A percentile compares a stretch with the other conserved stretches of the same genome.
Conservation (phyloP, 2,888 invertebrate genomes). For the Philaethria dido region DNA sequence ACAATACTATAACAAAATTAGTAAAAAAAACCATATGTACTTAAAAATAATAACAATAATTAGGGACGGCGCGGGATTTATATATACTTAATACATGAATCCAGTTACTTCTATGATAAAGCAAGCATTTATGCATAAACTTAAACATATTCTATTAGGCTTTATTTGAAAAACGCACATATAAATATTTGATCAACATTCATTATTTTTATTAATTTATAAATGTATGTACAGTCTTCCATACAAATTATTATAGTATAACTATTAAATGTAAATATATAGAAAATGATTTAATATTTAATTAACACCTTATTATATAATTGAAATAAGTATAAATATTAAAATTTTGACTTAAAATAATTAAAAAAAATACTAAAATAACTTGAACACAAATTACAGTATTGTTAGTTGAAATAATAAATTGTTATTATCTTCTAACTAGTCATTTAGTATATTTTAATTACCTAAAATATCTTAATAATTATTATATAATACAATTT, state of each 20-base stretch:
- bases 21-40: not conserved
- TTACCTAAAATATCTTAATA: not conserved
- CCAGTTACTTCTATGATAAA: not conserved
- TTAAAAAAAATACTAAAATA: not conserved
- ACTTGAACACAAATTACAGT: not conserved
- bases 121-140: not conserved
- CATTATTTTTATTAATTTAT: not conserved
- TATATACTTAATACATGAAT: not conserved
- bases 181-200: not conserved
- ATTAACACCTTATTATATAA: not conserved
- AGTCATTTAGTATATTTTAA: conserved; percentile 2
- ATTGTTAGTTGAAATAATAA: conserved; percentile 3
- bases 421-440: conserved; percentile 14
- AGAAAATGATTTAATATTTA: not conserved
- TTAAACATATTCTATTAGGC: not conserved
- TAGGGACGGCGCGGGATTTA: conserved; percentile 2
- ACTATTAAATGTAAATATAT: too few species aligned
- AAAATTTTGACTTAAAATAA: not conserved
- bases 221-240: conserved; percentile 3
- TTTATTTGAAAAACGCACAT: not conserved
- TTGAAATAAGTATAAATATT: not conserved
- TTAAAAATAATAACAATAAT: not conserved
- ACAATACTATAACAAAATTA: not conserved
- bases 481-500: too few species aligned
- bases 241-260: not conserved